A percentile compares a stretch with the other conserved stretches of the same genome.
Evolutionary conservation across 1,140 invertebrate species (phyloP).

Genomic region (Batillaria attramentaria): DNA sequence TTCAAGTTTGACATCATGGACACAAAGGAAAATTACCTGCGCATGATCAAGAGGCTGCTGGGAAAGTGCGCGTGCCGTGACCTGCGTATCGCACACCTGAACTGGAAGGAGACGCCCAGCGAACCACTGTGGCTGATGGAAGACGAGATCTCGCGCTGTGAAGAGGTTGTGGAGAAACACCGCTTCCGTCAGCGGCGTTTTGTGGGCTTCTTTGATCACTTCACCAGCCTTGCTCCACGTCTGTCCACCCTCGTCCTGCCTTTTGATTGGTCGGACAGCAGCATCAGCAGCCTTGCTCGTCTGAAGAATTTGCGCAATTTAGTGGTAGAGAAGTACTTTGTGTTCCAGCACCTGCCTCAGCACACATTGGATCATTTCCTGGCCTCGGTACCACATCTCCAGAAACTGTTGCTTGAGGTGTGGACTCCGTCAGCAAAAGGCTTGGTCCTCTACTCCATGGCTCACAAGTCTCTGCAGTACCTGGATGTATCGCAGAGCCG

Average conservation of each 20-base stretch:
- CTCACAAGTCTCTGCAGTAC: constrained; percentile 57
- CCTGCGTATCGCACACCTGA: constrained; percentile 58
- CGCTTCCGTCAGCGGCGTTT: constrained; percentile 60
- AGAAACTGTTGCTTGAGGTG: constrained; percentile 62
- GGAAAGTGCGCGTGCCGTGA: constrained; percentile 45
- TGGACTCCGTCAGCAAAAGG: constrained; percentile 65
- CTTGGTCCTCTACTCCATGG: constrained; percentile 51
- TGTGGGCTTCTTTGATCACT: constrained; percentile 62
- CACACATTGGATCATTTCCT: constrained; percentile 54
- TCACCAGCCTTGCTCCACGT: constrained; percentile 56
- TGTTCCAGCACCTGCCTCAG: constrained; percentile 59
- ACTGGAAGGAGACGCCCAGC: constrained; percentile 69
- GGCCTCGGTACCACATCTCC: constrained; percentile 45
- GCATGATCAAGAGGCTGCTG: constrained; percentile 54
- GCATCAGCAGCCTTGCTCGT: constrained; percentile 56
- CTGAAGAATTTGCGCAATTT: constrained; percentile 60
- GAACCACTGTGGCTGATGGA: constrained; percentile 60
- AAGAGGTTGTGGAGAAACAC: constrained; percentile 58
- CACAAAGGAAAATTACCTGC: constrained; percentile 55
- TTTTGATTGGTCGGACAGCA: constrained; percentile 67
- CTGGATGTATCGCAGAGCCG: constrained; percentile 66
- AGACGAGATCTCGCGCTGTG: constrained; percentile 34
- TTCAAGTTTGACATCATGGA: constrained; percentile 69
- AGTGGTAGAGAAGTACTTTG: constrained; percentile 68
- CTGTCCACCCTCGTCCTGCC: constrained; percentile 63